Evolutionary conservation across 2,888 invertebrate genomes (phyloP).

Genomic region (Magallana nippona): DNA sequence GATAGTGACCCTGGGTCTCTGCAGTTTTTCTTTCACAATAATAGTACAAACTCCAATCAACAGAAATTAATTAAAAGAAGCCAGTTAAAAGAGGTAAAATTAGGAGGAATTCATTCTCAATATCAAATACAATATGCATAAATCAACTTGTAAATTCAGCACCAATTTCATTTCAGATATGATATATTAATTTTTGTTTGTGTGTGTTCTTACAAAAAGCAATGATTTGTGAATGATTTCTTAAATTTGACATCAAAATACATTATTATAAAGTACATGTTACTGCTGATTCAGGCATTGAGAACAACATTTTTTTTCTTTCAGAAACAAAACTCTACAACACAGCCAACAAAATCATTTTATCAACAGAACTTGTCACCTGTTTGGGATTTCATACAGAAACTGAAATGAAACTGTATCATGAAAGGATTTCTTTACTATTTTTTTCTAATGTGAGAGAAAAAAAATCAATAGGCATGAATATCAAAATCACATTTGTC

Average conservation of each 20-base stretch:
- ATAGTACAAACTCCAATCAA: background rate
- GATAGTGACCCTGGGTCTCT: background rate
- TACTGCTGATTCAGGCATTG: background rate
- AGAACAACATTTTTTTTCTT: background rate
- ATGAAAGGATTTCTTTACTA: constrained; percentile 7
- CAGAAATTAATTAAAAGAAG: constrained; percentile 7
- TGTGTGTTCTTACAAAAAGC: background rate
- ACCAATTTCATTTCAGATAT: constrained; percentile 25
- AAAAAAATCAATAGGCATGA: background rate
- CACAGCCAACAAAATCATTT: background rate
- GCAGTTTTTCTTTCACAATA: background rate
- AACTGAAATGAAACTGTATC: background rate
- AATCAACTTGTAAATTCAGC: constrained; percentile 14
- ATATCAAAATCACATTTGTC: background rate
- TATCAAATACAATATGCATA: constrained; percentile 18
- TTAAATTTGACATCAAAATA: background rate
- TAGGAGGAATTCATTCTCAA: background rate
- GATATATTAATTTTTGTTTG: background rate
- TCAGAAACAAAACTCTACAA: background rate
- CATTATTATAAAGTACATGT: background rate
- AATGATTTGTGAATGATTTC: constrained; percentile 10
- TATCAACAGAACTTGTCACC: background rate
- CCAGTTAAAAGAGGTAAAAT: constrained; percentile 15
- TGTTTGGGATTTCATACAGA: too few species aligned
- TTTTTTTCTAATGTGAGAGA: too few species aligned